These are phyloP conservation scores for Mandrillus leucophaeus DNA, from an alignment of 2,113 vertebrate genomes.

Conservation along the genomic window DNA sequence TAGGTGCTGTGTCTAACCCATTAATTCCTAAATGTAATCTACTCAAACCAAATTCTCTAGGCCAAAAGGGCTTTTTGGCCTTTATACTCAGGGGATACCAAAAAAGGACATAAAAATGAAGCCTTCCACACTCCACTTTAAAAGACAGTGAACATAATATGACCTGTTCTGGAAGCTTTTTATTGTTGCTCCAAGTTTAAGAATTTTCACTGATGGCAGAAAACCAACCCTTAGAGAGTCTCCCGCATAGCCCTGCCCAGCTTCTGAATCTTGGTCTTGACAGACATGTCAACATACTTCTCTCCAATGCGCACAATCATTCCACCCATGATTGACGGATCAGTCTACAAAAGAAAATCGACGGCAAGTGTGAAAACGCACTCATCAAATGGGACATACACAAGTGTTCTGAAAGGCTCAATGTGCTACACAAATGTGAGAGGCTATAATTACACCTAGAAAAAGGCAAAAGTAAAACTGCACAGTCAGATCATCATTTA, in stretches of 20 bases:
- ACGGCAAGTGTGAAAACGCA: neutral
- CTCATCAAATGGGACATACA: neutral
- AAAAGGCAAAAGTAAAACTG: neutral
- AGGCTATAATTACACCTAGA: neutral
- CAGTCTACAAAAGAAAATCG: slow-evolving; percentile 84
- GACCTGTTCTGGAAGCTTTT: slow-evolving; percentile 63
- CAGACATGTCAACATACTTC: slow-evolving; percentile 97
- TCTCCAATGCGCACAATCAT: slow-evolving; percentile 98
- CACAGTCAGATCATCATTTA: neutral
- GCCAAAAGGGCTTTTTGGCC: neutral
- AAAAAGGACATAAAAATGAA: neutral
- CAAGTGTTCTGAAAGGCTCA: neutral
- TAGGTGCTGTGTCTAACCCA: neutral
- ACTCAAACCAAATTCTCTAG: neutral
- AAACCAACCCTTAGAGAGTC: slow-evolving; percentile 54
- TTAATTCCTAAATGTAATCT: neutral
- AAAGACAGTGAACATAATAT: neutral
- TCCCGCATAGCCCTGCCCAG: slow-evolving; percentile 91
- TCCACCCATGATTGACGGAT: slow-evolving; percentile 93
- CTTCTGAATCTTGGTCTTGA: slow-evolving; percentile 96
- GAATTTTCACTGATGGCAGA: neutral
- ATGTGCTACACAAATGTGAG: neutral
- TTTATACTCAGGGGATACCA: neutral
- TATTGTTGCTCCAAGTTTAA: slow-evolving; percentile 75
- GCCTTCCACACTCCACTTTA: neutral